Evolutionary conservation across 2,797 vertebrate species (phyloP), one percentile per base, ranked within the genome.

Genomic region (Onychomys leucogaster): DNA sequence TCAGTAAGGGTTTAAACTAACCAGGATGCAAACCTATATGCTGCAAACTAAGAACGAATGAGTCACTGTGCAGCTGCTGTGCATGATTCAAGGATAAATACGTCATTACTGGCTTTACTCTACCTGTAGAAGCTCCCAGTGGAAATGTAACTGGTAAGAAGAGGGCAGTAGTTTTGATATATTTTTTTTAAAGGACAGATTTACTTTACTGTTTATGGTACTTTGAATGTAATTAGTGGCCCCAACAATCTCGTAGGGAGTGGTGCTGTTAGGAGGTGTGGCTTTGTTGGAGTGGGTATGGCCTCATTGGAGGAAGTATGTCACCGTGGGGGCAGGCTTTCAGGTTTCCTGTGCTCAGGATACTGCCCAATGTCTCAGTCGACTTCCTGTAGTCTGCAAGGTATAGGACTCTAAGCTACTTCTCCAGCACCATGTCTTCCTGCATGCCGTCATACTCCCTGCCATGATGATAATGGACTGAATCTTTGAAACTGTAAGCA

Each of bases 41-140:
- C 27, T 41, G 32, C 34, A 37, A 67, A 11, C 61, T 89, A 69
- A 91, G 13, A 73, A 61, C 11, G 41, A 73, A 13, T n/a, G 34
- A 52, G 82, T 93, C 32, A 27, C 0, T 25, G 84, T 89, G 49
- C 49, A 61, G 55, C 59, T 41, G 27, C 25, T 69, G 12, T n/a
- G 0, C 0, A 4, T 61, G n/a, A 0, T 52, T 52, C 52, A 52
- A 14, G 37, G 27, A 21, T 49, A 61, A n/a, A n/a, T 41, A 6
- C 0, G 1, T 67, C 34, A 19, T 0, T 46, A 29, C 63, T 43
- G 14, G 34, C 4, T 6, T 34, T 75, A 0, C 27, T 49, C 14
- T 37, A 43, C 19, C 59, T 21, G 27, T 46, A 75, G 41, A 73
- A 88, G 32, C 41, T 63, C 61, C 16, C 19, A 32, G 9, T 32